Base-by-base conservation (phyloP, 1,140 invertebrate genomes). In the Metaphire vulgaris region DNA sequence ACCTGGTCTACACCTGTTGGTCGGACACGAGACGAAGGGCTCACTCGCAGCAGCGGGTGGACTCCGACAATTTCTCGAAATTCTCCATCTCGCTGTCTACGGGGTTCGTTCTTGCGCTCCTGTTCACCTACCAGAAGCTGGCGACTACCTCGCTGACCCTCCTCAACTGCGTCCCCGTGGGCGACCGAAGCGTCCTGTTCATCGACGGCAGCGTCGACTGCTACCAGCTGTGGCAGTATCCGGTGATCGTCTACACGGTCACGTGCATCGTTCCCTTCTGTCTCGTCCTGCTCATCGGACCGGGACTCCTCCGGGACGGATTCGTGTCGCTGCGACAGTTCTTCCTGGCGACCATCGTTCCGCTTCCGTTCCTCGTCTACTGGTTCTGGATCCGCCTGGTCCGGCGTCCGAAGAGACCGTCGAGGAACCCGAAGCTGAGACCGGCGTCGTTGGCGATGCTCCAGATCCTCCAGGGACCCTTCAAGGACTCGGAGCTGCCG, bases 41-140 rank as follows among this genome's bases (percentile, higher is more conserved):
- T n/a, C 41, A 56, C 41, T 21, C 41, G 41, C 41, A 21, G 21
- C 41, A 56, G 33, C 28, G 26, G 6, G n/a, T 14, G 70, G 26
- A 2, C 12, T n/a, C 75, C 1, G 29, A 26, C 16, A 70, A 72
- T 15, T 72, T 69, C 21, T 26, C 67, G 2, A 31, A 26, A 69
- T 76, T 76, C 69, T 28, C 29, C 1, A 76, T 33, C 15, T 28
- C 30, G 21, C 33, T 76, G 31, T 21, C 75, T 2, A 76, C 75
- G 16, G 75, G 75, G n/a, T 76, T 76, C 34, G 56, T 76, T 6
- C 34, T 76, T 21, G 31, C 75, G 21, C 75, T 76, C 21, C 75
- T 76, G 12, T 76, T 76, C 68, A 76, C 75, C 33, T 76, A 76
- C 56, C 75, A 76, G 41, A 76, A 73, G 69, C 32, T 76, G 28